These are phyloP conservation scores for Acanthacorydalis orientalis DNA, from an alignment of 2,888 invertebrate species.

Conservation along the genomic window DNA sequence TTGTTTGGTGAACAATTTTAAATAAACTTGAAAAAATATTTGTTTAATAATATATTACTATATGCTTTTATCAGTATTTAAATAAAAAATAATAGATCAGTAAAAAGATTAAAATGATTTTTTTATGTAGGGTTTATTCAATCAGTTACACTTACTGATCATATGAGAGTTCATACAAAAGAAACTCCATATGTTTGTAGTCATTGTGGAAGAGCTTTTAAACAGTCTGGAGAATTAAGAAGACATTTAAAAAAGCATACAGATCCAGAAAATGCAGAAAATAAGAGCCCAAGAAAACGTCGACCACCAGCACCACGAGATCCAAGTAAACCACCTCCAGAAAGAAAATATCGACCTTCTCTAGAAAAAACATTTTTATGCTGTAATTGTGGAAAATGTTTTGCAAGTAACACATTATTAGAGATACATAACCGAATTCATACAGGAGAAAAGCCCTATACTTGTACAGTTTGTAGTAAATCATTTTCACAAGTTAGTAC, in stretches of 20 bases:
- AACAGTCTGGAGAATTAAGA: slow-evolving; percentile 5
- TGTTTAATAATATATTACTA: too few species aligned
- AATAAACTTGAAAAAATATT: too few species aligned
- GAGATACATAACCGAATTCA: slow-evolving; percentile 4
- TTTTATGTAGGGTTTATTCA: slow-evolving; percentile 2
- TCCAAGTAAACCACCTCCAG: neutral
- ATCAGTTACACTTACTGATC: slow-evolving; percentile 3
- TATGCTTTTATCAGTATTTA: too few species aligned
- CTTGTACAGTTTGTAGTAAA: slow-evolving; percentile 1
- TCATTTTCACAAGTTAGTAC: slow-evolving; percentile 5
- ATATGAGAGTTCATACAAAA: slow-evolving; percentile 3
- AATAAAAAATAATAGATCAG: too few species aligned
- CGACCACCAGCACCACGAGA: neutral
- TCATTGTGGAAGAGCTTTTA: slow-evolving; percentile 8
- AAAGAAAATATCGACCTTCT: neutral
- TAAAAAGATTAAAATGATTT: neutral
- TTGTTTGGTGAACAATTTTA: too few species aligned
- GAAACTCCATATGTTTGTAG: slow-evolving; percentile 9
- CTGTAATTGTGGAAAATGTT: slow-evolving; percentile 2
- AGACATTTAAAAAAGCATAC: slow-evolving; percentile 2
- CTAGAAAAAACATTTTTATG: slow-evolving; percentile 3
- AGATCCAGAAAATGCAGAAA: neutral
- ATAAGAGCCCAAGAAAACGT: neutral
- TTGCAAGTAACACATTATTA: slow-evolving; percentile 1
- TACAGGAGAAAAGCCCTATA: slow-evolving; percentile 4